A percentile compares a stretch with the other conserved stretches of the same genome.
Conservation (phyloP, 2,888 invertebrate genomes). For the Synergus umbraculus region DNA sequence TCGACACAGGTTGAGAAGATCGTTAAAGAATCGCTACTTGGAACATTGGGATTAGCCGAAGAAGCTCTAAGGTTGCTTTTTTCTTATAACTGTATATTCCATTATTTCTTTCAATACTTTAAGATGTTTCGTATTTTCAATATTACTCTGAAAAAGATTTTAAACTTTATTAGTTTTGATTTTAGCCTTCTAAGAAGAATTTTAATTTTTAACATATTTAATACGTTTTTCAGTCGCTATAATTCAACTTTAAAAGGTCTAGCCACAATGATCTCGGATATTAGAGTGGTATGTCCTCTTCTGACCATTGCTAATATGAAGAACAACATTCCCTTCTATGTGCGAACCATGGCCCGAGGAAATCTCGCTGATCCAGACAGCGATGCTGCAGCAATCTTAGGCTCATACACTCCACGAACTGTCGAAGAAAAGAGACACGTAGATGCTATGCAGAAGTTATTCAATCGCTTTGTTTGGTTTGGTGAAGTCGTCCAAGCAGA, state of each 20-base stretch:
- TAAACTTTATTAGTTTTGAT: too few relatives aligned
- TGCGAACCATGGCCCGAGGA: conserved; percentile 83
- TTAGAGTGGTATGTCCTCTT: conserved; percentile 89
- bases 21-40: conserved; percentile 83
- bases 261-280: conserved; percentile 86
- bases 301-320: conserved; percentile 83
- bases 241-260: conserved; percentile 84
- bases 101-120: background rate
- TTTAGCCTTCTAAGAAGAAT: too few relatives aligned
- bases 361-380: conserved; percentile 81
- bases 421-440: conserved; percentile 87
- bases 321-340: conserved; percentile 85
- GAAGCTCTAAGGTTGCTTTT: conserved; percentile 79
- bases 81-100: background rate
- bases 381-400: conserved; percentile 89
- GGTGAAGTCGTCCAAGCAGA: conserved; percentile 84
- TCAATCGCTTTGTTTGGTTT: conserved; percentile 89
- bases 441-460: conserved; percentile 88
- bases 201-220: background rate
- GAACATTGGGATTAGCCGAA: conserved; percentile 82
- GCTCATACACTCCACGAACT: conserved; percentile 85
- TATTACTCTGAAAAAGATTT: background rate
- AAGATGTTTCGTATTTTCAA: background rate
- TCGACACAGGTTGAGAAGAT: conserved; percentile 82
- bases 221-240: conserved; percentile 78